Conservation (phyloP, 2,888 invertebrate species). For the Caenorhabditis macrosperma region DNA sequence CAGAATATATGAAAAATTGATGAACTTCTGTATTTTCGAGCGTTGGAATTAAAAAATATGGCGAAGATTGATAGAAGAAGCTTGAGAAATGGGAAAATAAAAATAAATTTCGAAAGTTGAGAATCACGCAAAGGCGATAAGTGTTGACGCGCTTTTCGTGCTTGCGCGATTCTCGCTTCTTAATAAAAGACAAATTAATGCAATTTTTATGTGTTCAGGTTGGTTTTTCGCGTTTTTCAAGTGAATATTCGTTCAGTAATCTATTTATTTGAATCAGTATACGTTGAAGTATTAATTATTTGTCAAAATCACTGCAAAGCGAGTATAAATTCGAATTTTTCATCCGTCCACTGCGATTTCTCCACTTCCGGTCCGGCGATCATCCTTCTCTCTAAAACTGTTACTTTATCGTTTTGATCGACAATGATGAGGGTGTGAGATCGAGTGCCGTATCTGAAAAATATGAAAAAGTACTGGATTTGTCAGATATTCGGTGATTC, state of each 20-base stretch:
- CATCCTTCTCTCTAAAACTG: slow-evolving; percentile 44
- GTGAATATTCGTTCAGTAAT: background rate
- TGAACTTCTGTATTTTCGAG: background rate
- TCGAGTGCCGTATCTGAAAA: slow-evolving; percentile 62
- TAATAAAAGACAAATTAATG: no score
- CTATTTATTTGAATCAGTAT: no score
- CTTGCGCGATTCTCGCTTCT: background rate
- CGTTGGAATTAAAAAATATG: background rate
- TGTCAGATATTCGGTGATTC: no score
- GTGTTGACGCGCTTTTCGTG: slow-evolving; percentile 17
- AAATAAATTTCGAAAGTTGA: slow-evolving; percentile 30
- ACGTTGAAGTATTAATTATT: no score
- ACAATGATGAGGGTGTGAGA: slow-evolving; percentile 67
- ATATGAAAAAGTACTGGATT: background rate
- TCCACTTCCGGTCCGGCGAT: slow-evolving; percentile 14
- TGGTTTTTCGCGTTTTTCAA: background rate
- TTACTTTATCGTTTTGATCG: slow-evolving; percentile 65
- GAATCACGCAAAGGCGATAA: background rate
- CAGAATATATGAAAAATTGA: background rate
- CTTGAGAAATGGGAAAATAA: background rate
- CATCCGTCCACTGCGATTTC: slow-evolving; percentile 36
- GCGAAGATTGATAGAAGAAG: background rate
- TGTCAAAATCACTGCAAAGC: no score
- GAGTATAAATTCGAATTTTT: slow-evolving; percentile 26
- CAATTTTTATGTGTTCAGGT: no score